A percentile compares a stretch with the other conserved stretches of the same genome.
Evolutionary conservation across 2,888 invertebrate genomes (phyloP).

Genomic region (Apocheima hispidaria): DNA sequence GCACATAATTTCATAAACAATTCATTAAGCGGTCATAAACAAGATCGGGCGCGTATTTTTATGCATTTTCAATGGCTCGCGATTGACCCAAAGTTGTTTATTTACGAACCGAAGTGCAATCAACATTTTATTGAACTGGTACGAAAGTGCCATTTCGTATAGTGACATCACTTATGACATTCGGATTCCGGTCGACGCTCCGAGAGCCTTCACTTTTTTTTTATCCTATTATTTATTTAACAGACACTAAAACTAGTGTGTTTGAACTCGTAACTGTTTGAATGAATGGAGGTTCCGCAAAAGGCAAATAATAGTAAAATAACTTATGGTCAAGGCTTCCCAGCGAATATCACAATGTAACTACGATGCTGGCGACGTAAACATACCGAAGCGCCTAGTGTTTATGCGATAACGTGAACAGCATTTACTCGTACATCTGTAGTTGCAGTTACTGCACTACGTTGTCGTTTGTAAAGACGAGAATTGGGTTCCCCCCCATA

Average conservation of each 20-base stretch:
- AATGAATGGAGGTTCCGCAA: constrained; percentile 49
- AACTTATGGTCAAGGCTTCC: constrained; percentile 40
- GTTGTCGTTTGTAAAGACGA: neutral
- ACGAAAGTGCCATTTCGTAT: constrained; percentile 27
- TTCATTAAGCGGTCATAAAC: too few relatives aligned
- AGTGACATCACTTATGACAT: constrained; percentile 46
- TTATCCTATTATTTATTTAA: constrained; percentile 56
- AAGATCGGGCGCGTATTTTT: neutral
- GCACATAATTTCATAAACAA: neutral
- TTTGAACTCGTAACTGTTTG: constrained; percentile 53
- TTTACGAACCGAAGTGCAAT: constrained; percentile 28
- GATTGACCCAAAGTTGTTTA: constrained; percentile 29
- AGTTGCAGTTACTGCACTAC: neutral
- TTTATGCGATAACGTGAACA: constrained; percentile 4
- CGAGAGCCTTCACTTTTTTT: constrained; percentile 45
- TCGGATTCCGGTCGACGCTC: constrained; percentile 50
- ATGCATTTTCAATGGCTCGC: constrained; percentile 1
- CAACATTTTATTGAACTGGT: constrained; percentile 34
- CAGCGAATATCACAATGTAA: constrained; percentile 13
- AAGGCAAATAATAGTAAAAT: constrained; percentile 52
- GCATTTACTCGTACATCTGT: constrained; percentile 3
- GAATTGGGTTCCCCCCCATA: neutral
- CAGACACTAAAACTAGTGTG: constrained; percentile 55
- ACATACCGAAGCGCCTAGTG: neutral
- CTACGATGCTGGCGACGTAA: constrained; percentile 12